phyloP scores from a whole-genome alignment of 2,113 vertebrate species.

The Vidua chalybeata region DNA sequence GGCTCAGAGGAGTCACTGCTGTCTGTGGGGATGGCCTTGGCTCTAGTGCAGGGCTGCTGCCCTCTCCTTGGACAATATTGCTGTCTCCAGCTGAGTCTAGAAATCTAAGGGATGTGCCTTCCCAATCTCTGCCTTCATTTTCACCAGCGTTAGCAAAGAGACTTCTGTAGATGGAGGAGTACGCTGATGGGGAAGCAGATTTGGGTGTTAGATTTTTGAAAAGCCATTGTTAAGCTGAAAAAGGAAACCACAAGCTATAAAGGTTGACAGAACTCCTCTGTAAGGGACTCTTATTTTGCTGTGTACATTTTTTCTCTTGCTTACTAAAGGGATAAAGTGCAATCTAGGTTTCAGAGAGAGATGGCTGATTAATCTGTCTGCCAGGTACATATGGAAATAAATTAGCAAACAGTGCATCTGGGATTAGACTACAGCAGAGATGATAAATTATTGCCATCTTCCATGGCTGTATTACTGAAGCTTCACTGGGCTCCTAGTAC shows the following conservation, averaged over 20 bases:
- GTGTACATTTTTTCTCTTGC: slow-evolving; percentile 45
- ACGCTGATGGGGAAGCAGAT: neutral
- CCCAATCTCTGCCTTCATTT: neutral
- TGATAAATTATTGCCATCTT: slow-evolving; percentile 77
- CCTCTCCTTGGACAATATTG: neutral
- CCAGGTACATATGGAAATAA: slow-evolving; percentile 84
- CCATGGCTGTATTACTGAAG: slow-evolving; percentile 62
- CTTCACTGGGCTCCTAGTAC: slow-evolving; percentile 44
- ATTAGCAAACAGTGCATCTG: slow-evolving; percentile 78
- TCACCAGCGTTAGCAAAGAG: neutral
- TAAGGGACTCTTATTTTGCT: slow-evolving; percentile 65
- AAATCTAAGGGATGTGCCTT: neutral
- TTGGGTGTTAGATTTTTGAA: slow-evolving; percentile 23
- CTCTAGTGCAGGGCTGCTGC: neutral
- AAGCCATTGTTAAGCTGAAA: slow-evolving; percentile 35
- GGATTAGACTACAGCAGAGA: slow-evolving; percentile 75
- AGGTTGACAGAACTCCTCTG: slow-evolving; percentile 20
- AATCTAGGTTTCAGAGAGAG: slow-evolving; percentile 72
- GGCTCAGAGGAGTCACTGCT: neutral
- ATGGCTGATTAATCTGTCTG: slow-evolving; percentile 81
- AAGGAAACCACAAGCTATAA: neutral
- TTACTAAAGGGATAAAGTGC: slow-evolving; percentile 68
- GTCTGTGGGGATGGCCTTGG: neutral
- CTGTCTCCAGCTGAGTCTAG: neutral
- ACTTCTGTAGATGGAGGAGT: neutral